Evolutionary conservation across 2,797 vertebrate species (phyloP).

Genomic region (Halcyon chelicuti): DNA sequence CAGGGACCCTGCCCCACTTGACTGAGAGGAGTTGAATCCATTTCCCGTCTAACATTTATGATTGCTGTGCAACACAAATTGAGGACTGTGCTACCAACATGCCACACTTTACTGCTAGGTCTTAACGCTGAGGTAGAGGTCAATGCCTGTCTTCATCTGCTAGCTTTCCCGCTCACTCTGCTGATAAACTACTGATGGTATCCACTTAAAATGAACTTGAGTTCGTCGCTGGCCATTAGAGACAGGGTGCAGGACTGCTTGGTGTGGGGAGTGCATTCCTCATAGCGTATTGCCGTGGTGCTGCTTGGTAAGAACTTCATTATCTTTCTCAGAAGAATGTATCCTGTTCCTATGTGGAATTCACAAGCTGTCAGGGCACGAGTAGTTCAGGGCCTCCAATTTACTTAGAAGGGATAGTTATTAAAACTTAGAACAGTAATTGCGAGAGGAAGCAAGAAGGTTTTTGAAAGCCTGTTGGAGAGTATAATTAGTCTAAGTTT

Average conservation of each 20-base stretch:
- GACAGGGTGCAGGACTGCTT: background rate
- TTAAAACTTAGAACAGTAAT: background rate
- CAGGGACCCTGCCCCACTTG: background rate
- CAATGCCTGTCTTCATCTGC: background rate
- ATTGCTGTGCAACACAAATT: background rate
- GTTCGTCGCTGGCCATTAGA: background rate
- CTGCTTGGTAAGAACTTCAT: background rate
- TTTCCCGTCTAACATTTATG: background rate
- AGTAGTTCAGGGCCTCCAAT: background rate
- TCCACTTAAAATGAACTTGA: background rate
- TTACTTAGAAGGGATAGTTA: background rate
- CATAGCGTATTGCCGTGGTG: background rate
- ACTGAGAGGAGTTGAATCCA: background rate
- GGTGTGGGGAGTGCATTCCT: background rate
- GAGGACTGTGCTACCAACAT: accelerated
- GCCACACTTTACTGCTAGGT: background rate
- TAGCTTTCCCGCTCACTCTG: background rate
- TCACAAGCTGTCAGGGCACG: background rate
- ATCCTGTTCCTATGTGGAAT: background rate
- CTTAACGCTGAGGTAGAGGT: background rate
- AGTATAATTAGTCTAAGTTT: background rate
- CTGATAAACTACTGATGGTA: background rate
- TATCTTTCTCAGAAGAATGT: background rate
- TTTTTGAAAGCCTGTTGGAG: background rate
- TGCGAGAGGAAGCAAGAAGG: background rate